Evolutionary conservation across 2,888 invertebrate genomes (phyloP), one percentile per base, ranked within the genome.

Genomic region (Pseudococcus longispinus): DNA sequence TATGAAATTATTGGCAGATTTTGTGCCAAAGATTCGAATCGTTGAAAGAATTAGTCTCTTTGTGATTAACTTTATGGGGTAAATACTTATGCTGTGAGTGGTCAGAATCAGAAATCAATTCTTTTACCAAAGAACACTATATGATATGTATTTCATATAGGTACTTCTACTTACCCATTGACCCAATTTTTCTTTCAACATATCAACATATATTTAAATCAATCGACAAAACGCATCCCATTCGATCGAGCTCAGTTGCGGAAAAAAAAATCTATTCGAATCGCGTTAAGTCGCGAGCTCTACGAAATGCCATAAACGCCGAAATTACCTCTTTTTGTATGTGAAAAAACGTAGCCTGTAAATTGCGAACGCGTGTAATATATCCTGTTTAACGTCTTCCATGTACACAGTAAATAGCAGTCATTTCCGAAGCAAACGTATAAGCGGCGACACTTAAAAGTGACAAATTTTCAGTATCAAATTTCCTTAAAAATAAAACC

Each of bases 381-480:
- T 74, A 74, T 74, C 74, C 32, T 74, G 29, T 74, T 74, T 74
- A 74, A 74, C 74, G 74, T 74, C 32, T 18, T 37, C 74, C 37
- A 32, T 32, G 74, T 74, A 74, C 74, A 37, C 51, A 74, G 74
- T 74, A 74, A 74, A 74, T 74, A 74, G 74, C 37, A 74, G 74
- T 74, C 74, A 74, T 74, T 74, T 74, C 74, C 74, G 32, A 74
- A 74, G n/a, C 74, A 74, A 74, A 4, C 32, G 26, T 74, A 74
- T 74, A 74, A 74, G 74, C 74, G 74, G 74, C 65, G 65, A 74
- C 74, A 74, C 74, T 74, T 74, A 74, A 74, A 74, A 74, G 74
- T 74, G 74, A 74, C 74, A 74, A 74, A 74, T 74, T 74, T 74
- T 74, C 74, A 29, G 74, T 74, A 74, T 74, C 74, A 74, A 74